Base-by-base conservation (phyloP, 2,888 invertebrate genomes). In the Standfussiana lucernea region DNA sequence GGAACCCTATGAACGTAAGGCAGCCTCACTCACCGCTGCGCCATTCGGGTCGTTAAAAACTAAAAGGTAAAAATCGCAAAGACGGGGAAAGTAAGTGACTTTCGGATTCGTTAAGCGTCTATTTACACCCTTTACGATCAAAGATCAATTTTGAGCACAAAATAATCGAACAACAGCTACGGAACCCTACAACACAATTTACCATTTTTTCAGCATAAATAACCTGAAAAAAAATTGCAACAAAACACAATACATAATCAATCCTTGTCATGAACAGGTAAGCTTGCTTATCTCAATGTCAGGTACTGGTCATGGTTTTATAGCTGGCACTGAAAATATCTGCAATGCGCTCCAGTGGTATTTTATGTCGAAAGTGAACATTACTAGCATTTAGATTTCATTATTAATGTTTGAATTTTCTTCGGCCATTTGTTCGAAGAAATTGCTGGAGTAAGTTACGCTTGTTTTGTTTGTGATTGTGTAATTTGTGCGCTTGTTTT, bases 391-490 rank as follows among this genome's bases (percentile, higher is more conserved):
- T 82, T 82, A 82, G 73, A 82, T 73, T 82, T 73, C 66, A 82
- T 82, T 81, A 81, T 82, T 77, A 73, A 82, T 77, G 77, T 53
- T 70, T 59, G 56, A 70, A 77, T 82, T 82, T 82, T 73, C 82
- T 77, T 56, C 18, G 42, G 62, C 32, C 69, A 66, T 79, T 80
- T 75, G 81, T 75, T 61, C 13, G 24, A 53, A 50, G 53, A 69
- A 80, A 80, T 61, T 62, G 45, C 45, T 71, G 61, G 70, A 35
- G 28, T 61, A 45, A 61, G 15, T 42, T 65, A 50, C 45, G 66
- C 59, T 53, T 69, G 18, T 66, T 80, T 69, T 50, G 59, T 53
- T 32, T 37, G 15, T 45, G 42, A 61, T 77, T 35, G 13, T 4
- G 65, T 79, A 42, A 79, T 66, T 79, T 71, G 40, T 79, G 65